Percentiles rank a stretch among this genome's conserved stretches.
phyloP scores from a whole-genome alignment of 2,113 vertebrate genomes.

The Galeopterus variegatus region DNA sequence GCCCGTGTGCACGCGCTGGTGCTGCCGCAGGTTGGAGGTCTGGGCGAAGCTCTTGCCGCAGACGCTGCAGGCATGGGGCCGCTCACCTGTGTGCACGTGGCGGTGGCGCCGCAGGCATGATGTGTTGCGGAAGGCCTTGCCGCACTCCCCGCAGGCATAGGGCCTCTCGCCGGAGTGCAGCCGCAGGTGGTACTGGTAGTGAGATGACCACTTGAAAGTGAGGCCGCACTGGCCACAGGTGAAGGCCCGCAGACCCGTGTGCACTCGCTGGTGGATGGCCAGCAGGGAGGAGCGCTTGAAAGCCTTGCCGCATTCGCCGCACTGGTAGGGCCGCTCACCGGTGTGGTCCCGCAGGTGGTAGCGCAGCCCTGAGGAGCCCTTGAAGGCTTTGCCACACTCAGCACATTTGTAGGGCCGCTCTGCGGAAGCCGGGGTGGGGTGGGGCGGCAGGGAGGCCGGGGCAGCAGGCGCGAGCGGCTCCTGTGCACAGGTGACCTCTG shows the following conservation, averaged over 20 bases:
- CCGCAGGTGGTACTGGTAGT: slow-evolving; percentile 96
- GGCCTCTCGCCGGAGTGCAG: slow-evolving; percentile 96
- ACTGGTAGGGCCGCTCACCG: slow-evolving; percentile 95
- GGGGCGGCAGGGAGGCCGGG: background rate
- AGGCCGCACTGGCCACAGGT: slow-evolving; percentile 95
- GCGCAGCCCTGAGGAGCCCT: slow-evolving; percentile 94
- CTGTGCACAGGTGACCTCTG: slow-evolving; percentile 85
- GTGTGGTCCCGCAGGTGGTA: slow-evolving; percentile 97
- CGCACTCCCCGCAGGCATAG: slow-evolving; percentile 94
- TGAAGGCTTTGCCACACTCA: slow-evolving; percentile 95
- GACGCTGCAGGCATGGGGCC: slow-evolving; percentile 92
- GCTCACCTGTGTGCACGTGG: slow-evolving; percentile 95
- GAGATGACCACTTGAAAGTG: slow-evolving; percentile 97
- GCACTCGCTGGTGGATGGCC: slow-evolving; percentile 95
- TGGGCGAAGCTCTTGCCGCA: slow-evolving; percentile 96
- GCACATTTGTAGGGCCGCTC: slow-evolving; percentile 95
- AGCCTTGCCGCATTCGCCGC: slow-evolving; percentile 95
- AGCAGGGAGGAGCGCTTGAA: slow-evolving; percentile 96
- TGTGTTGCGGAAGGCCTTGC: slow-evolving; percentile 96
- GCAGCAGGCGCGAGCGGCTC: background rate
- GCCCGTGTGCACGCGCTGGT: slow-evolving; percentile 95
- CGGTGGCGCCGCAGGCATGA: slow-evolving; percentile 95
- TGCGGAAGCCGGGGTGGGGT: slow-evolving; percentile 43
- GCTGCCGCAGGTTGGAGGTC: slow-evolving; percentile 96
- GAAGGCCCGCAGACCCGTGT: slow-evolving; percentile 96